Evolutionary conservation across 2,888 invertebrate species (phyloP), one percentile per base, ranked within the genome.

Genomic region (Caenorhabditis uteleia): DNA sequence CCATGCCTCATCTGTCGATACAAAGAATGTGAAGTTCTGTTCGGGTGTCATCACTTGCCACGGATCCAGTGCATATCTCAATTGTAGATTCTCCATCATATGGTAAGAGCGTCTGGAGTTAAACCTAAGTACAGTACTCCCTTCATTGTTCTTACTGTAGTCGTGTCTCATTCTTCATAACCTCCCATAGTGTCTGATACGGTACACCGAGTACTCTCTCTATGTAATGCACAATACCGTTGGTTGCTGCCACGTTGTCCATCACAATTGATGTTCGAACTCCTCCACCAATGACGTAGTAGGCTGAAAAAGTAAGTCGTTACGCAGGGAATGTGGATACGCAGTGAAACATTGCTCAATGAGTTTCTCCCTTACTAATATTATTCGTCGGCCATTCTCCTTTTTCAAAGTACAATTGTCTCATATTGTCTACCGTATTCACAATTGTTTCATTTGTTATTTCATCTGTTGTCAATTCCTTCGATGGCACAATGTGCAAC

Each of bases 1-100:
- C 95, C 95, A 95, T 49, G 93, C 95, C 80, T 89, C 89, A 83
- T 95, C 90, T 31, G 91, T 88, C 0, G 95, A 93, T 10, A 92
- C 93, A 82, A 95, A 93, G 85, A 91, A 92, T 1, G 95, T 95
- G 85, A 90, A 93, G 53, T 90, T 82, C 64, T 82, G 83, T 46
- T 81, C 81, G 7, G 81, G 80, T 7, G 78, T 78, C 23, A 82
- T 42, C 29, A 83, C 74, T 57, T 83, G 81, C 83, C 83, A 84
- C 4, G 82, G 82, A 59, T 83, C 83, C 44, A 84, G 68, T 0
- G 77, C 70, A 57, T 77, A 82, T 12, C 77, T 61, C 26, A 83
- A 61, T 54, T 83, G 77, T 16, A 81, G 57, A 39, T 83, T 75
- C 18, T 59, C 49, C 56, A 83, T 60, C 77, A 79, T 78, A n/a